A percentile compares a stretch with the other conserved stretches of the same genome.
These are phyloP conservation scores for Centropus unirufus DNA, from an alignment of 2,113 vertebrate species.

Conservation along the genomic window DNA sequence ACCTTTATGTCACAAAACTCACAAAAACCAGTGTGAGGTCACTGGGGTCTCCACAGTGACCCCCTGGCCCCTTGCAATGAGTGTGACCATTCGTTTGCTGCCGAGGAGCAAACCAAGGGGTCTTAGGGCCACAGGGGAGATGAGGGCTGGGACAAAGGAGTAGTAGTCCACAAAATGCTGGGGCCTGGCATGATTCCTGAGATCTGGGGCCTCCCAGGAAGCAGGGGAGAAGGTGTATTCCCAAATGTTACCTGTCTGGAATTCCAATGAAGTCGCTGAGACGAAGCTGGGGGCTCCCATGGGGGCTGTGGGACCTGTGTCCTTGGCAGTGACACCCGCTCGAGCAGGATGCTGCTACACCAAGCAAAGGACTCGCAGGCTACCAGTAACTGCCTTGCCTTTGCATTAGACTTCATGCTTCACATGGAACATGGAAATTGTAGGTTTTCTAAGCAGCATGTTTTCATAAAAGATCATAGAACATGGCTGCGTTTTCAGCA, in stretches of 20 bases:
- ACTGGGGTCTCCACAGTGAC: not conserved
- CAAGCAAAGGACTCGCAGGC: rapidly evolving
- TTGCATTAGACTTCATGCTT: not conserved
- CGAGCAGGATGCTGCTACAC: not conserved
- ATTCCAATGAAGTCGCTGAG: not conserved
- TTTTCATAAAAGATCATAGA: not conserved
- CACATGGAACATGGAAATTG: not conserved
- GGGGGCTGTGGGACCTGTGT: rapidly evolving
- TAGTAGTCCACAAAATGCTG: rapidly evolving
- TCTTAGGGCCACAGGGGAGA: not conserved
- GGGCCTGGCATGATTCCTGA: not conserved
- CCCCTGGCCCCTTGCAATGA: not conserved
- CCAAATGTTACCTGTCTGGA: rapidly evolving
- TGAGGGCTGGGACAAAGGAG: not conserved
- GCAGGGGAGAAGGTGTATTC: not conserved
- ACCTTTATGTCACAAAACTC: not conserved
- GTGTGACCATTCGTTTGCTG: not conserved
- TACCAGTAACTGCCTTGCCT: not conserved
- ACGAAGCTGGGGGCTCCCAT: not conserved
- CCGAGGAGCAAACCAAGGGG: not conserved
- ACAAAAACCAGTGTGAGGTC: not conserved
- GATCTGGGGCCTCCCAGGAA: not conserved
- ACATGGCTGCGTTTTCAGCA: not conserved
- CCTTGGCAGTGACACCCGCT: not conserved
- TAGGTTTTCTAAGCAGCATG: not conserved